Evolutionary conservation across 2,113 vertebrate species (phyloP).

Genomic region (Tringa solitaria): DNA sequence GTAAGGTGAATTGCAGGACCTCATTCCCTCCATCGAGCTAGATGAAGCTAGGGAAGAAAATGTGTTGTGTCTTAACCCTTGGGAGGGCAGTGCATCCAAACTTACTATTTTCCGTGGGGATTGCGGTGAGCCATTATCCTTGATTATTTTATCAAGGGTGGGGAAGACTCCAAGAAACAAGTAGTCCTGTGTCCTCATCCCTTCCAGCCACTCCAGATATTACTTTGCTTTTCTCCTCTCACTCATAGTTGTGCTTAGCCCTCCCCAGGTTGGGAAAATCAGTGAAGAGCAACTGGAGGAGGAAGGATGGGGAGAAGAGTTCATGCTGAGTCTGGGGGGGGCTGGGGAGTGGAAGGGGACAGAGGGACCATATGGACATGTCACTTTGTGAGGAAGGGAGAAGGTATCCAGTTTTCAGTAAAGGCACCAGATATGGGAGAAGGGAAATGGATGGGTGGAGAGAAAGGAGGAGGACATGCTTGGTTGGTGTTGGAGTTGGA

Average conservation of each 20-base stretch:
- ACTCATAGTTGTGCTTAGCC: neutral
- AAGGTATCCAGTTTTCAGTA: neutral
- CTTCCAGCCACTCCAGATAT: neutral
- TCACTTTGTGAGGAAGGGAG: neutral
- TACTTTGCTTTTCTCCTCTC: neutral
- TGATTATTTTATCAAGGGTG: neutral
- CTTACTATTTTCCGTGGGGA: accelerated
- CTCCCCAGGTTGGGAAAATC: neutral
- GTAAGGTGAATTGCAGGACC: constrained; percentile 24
- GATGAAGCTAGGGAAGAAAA: neutral
- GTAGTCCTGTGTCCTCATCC: neutral
- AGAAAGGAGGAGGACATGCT: neutral
- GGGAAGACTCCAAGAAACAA: neutral
- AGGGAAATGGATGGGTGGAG: neutral
- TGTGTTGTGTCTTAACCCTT: neutral
- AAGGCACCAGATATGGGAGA: neutral
- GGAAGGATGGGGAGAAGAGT: neutral
- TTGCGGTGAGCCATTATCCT: neutral
- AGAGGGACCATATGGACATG: neutral
- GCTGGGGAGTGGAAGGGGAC: neutral
- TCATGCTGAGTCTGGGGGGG: neutral
- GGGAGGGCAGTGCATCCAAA: neutral
- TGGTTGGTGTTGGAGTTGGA: neutral
- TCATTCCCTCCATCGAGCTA: neutral
- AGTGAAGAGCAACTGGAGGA: neutral